These are phyloP conservation scores for Salarias fasciatus DNA, from an alignment of 2,797 vertebrate species.

Conservation along the genomic window DNA sequence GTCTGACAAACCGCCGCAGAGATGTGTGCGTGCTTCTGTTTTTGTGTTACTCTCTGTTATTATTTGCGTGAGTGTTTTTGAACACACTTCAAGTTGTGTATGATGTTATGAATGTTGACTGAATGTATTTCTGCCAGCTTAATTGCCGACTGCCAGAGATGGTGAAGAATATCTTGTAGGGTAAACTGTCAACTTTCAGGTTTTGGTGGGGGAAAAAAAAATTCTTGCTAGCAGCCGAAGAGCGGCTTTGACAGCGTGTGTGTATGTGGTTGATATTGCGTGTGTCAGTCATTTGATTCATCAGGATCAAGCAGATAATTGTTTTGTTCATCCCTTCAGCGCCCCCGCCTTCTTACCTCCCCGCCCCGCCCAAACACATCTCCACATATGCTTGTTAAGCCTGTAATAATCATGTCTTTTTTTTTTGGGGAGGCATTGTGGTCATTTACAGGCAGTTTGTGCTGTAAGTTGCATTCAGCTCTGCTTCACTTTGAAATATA, in stretches of 20 bases:
- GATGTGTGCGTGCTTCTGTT: conserved; percentile 28
- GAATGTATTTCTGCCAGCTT: conserved; percentile 59
- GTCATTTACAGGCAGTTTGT: too few relatives aligned
- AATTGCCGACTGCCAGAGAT: conserved; percentile 64
- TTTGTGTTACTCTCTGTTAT: conserved; percentile 33
- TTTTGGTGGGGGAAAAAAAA: conserved; percentile 36
- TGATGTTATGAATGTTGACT: conserved; percentile 57
- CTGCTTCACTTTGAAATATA: too few relatives aligned
- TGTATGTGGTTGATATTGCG: conserved; percentile 5
- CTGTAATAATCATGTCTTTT: conserved; percentile 72
- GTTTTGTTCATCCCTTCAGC: conserved; percentile 66
- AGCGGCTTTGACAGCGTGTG: conserved; percentile 1
- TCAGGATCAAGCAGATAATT: conserved; percentile 70
- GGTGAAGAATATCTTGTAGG: conserved; percentile 47
- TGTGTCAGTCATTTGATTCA: conserved; percentile 56
- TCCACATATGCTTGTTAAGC: conserved; percentile 69
- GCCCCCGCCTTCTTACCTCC: conserved; percentile 64
- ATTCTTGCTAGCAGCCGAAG: conserved; percentile 2
- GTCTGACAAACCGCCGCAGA: conserved; percentile 44
- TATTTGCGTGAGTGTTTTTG: conserved; percentile 26
- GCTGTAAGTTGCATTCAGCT: too few relatives aligned
- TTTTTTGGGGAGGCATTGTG: conserved; percentile 14
- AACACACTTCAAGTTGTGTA: conserved; percentile 24
- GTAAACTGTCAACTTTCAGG: conserved; percentile 55
- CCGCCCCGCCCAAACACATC: conserved; percentile 61